Percentiles rank a stretch among this genome's conserved stretches.
Evolutionary conservation across 2,113 vertebrate species (phyloP).

Genomic region (Pteronura brasiliensis): DNA sequence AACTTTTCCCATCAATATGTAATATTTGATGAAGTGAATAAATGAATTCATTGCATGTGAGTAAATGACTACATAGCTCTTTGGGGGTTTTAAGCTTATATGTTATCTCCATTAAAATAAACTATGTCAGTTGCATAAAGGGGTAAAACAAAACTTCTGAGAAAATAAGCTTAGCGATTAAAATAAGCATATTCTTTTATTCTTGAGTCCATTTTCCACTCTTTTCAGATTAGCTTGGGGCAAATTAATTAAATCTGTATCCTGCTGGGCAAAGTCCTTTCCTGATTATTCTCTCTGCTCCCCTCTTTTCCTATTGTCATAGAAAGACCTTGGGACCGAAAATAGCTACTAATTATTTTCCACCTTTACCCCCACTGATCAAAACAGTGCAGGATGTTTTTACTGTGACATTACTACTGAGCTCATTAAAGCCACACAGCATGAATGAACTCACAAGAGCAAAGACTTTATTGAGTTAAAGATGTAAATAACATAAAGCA

Average conservation of each 20-base stretch:
- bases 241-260: slow-evolving; percentile 48
- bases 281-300: slow-evolving; percentile 24
- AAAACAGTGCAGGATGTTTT: neutral
- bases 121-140: neutral
- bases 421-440: slow-evolving; percentile 10
- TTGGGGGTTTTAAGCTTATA: neutral
- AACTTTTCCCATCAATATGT: neutral
- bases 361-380: slow-evolving; percentile 41
- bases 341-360: slow-evolving; percentile 63
- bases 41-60: neutral
- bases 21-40: neutral
- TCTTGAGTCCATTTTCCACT: neutral
- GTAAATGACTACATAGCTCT: neutral
- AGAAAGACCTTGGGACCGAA: neutral
- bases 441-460: neutral
- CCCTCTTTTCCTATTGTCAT: slow-evolving; percentile 35
- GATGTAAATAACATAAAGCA: neutral
- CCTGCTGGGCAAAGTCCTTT: slow-evolving; percentile 43
- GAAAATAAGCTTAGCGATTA: neutral
- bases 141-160: neutral
- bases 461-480: neutral
- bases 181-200: neutral
- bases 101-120: neutral
- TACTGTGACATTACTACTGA: slow-evolving; percentile 8
- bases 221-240: neutral